Percentiles rank a stretch among this genome's conserved stretches.
Evolutionary conservation across 2,797 vertebrate genomes (phyloP).

Genomic region (Martes flavigula): DNA sequence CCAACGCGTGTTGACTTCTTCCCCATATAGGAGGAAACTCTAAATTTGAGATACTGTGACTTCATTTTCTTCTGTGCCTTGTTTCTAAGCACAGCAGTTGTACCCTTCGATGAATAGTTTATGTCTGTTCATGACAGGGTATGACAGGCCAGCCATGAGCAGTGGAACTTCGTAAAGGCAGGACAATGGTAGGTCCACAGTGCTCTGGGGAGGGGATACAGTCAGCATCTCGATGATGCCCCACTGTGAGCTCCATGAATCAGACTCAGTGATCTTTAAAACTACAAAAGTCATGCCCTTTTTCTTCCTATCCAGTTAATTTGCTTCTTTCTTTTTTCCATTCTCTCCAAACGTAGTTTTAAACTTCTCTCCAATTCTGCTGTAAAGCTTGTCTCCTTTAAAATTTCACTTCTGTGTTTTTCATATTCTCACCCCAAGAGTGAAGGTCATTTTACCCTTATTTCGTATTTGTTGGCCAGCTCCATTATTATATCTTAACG

Average conservation of each 20-base stretch:
- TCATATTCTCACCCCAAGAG: not conserved
- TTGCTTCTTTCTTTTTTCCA: not conserved
- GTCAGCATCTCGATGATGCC: accelerated
- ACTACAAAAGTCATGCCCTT: not conserved
- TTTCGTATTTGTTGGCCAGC: not conserved
- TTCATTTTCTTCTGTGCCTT: not conserved
- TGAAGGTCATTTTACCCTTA: not conserved
- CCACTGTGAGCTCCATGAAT: accelerated
- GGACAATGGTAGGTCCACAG: accelerated
- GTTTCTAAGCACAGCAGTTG: not conserved
- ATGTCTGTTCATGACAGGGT: accelerated
- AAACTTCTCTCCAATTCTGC: not conserved
- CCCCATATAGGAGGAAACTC: not conserved
- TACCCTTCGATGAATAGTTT: no score
- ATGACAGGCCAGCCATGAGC: not conserved
- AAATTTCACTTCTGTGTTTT: not conserved
- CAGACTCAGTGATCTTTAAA: not conserved
- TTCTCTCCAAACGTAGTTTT: not conserved
- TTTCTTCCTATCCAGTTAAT: not conserved
- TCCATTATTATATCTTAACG: not conserved
- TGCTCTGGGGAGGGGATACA: accelerated
- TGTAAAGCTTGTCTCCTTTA: not conserved
- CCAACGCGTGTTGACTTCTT: not conserved
- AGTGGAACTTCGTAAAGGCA: accelerated
- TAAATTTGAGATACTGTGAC: not conserved